phyloP scores from a whole-genome alignment of 2,113 vertebrate genomes.

The Arothron firmamentum region DNA sequence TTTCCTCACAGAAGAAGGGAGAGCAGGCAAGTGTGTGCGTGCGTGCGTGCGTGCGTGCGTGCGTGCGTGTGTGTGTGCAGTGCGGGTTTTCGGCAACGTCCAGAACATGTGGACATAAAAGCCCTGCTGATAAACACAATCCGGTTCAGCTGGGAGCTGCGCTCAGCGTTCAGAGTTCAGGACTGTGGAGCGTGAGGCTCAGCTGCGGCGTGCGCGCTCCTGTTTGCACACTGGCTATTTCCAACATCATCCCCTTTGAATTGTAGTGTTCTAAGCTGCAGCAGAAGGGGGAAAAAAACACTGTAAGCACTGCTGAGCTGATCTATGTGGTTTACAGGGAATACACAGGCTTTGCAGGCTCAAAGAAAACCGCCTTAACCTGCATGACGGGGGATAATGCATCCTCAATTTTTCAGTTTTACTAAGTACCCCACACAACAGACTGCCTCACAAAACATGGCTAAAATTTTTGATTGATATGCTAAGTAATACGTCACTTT shows the following conservation, averaged over 20 bases:
- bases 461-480: no score
- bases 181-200: conserved; percentile 50
- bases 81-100: conserved; percentile 45
- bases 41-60: conserved; percentile 18
- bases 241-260: conserved; percentile 48
- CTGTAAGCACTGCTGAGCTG: conserved; percentile 56
- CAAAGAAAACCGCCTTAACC: conserved; percentile 54
- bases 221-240: conserved; percentile 57
- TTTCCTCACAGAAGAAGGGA: conserved; percentile 58
- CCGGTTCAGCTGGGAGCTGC: conserved; percentile 62
- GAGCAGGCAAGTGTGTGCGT: neutral
- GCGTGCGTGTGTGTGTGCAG: conserved; percentile 20
- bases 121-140: conserved; percentile 67
- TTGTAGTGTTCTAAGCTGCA: conserved; percentile 56
- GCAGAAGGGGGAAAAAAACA: neutral
- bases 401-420: conserved; percentile 18
- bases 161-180: conserved; percentile 63
- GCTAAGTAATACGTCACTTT: no score
- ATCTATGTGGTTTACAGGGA: conserved; percentile 62
- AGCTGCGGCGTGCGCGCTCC: conserved; percentile 54
- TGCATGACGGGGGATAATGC: conserved; percentile 49
- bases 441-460: neutral
- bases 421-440: conserved; percentile 15
- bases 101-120: conserved; percentile 71
- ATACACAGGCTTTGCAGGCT: conserved; percentile 49